Percentiles rank a stretch among this genome's conserved stretches.
These are phyloP conservation scores for Pantherophis vulpinus DNA, from an alignment of 2,797 vertebrate species.

Conservation along the genomic window DNA sequence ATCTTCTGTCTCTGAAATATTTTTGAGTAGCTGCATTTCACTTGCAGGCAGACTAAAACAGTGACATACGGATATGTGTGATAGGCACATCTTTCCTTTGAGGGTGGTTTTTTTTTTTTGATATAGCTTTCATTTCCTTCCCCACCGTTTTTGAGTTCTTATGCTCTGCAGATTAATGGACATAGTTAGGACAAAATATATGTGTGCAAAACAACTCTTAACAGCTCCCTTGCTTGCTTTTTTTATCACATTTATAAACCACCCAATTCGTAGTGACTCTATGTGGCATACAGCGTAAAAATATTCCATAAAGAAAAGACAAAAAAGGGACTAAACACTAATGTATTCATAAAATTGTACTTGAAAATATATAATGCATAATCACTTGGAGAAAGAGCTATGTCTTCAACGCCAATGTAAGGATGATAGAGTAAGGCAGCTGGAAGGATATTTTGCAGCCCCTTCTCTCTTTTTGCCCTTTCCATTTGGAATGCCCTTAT, in stretches of 20 bases:
- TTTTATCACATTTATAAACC: neutral
- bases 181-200: neutral
- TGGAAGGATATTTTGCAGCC: neutral
- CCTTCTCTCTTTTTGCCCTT: neutral
- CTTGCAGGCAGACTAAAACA: neutral
- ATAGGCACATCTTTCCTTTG: neutral
- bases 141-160: neutral
- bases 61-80: neutral
- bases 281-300: neutral
- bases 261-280: neutral
- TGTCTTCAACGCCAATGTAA: neutral
- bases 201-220: neutral
- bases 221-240: neutral
- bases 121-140: neutral
- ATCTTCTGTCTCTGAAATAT: neutral
- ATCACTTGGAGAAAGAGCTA: neutral
- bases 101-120: neutral
- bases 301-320: neutral
- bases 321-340: neutral
- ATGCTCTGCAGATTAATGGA: neutral
- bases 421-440: neutral
- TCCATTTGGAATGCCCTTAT: neutral
- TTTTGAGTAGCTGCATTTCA: slow-evolving; percentile 24
- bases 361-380: neutral
- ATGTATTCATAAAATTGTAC: neutral